Base-by-base conservation (phyloP, 1,140 invertebrate genomes). In the Charaxes varanes region DNA sequence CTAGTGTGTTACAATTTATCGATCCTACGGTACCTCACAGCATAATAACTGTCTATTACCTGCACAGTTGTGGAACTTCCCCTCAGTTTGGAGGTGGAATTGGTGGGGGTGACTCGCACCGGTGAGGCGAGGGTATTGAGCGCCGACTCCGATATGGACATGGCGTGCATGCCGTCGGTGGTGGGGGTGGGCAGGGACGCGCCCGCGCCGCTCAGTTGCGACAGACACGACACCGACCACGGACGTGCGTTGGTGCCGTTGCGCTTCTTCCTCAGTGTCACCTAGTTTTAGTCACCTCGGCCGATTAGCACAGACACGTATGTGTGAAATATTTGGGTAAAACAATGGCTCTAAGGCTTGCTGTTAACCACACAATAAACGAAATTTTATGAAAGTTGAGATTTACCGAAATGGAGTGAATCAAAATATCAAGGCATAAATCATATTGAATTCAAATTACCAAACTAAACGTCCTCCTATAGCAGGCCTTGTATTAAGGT, bases 131-230 rank as follows among this genome's bases (percentile, higher is more conserved):
- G 80, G 8, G 91, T 89, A 70, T 95, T 89, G 6, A 96, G 79
- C 6, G 94, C 94, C 0, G 93, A 94, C 81, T 97, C 94, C 0
- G 94, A 95, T 54, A 94, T 94, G 0, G 93, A 95, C 73, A 85
- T 83, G 52, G 70, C 76, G 48, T 74, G 65, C 44, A 70, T 64
- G 7, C 67, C 63, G 16, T 33, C 90, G 87, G 23, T 92, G 67
- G 59, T 91, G 91, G 24, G 93, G 16, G 70, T 69, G 51, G 55
- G 56, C 6, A 70, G 63, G 2, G 71, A 64, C 2, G 53, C 30
- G 37, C 49, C 51, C 2, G 68, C 65, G 14, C 84, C 80, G 35
- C 78, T 84, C 44, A 93, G 78, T 63, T 93, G 91, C 12, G 92
- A 90, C 6, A 94, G 85, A 45, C 92, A 94, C 4, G 93, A 93